Evolutionary conservation across 2,113 vertebrate species (phyloP).

Genomic region (Corythaeola cristata): DNA sequence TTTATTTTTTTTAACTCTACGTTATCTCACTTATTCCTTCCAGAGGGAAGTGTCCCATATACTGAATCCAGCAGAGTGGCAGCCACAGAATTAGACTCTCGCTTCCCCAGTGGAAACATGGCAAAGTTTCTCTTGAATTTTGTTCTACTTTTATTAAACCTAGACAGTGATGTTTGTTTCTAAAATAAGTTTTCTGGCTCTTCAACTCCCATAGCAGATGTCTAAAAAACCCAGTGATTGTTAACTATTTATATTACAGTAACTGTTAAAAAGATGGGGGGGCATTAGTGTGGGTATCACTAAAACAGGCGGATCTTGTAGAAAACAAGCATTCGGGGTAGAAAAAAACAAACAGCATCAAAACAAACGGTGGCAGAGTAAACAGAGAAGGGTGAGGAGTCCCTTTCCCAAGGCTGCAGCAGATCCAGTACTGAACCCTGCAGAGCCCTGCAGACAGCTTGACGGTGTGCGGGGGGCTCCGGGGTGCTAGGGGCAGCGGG

Average conservation of each 20-base stretch:
- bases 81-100: background rate
- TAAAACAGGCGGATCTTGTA: background rate
- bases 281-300: background rate
- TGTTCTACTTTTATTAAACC: constrained; percentile 33
- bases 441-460: no score
- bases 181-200: background rate
- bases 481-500: background rate
- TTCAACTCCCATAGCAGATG: background rate
- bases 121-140: background rate
- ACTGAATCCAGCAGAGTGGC: background rate
- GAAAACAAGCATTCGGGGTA: background rate
- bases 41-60: constrained; percentile 46
- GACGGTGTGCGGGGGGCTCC: background rate
- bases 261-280: background rate
- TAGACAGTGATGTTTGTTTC: background rate
- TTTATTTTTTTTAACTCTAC: constrained; percentile 1
- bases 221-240: background rate
- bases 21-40: background rate
- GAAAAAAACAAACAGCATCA: background rate
- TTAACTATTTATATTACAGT: background rate
- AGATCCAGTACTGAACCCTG: background rate
- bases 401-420: background rate
- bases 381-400: background rate
- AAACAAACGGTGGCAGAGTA: background rate
- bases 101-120: constrained; percentile 1